These are phyloP conservation scores for Anarhynchus alexandrinus DNA, from an alignment of 2,113 vertebrate species.

Conservation along the genomic window DNA sequence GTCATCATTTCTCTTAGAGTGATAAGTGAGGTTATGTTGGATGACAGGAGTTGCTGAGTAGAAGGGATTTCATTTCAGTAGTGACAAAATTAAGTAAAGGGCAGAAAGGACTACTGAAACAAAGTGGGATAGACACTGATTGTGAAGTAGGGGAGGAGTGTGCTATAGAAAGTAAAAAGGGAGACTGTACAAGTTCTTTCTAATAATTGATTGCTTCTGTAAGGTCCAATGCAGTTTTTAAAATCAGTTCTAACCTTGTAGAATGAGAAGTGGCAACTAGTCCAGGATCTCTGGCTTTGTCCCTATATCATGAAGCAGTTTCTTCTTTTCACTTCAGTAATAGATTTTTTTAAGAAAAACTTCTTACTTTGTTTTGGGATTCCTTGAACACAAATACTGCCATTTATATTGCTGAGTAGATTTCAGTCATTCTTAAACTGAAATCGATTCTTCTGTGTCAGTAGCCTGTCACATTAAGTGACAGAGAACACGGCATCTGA, in stretches of 20 bases:
- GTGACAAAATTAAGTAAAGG: background rate
- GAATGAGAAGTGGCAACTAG: background rate
- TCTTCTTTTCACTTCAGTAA: background rate
- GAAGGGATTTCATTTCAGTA: background rate
- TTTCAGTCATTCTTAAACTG: conserved; percentile 18
- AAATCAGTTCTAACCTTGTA: background rate
- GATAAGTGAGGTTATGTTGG: background rate
- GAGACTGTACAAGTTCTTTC: background rate
- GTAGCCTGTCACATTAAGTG: background rate
- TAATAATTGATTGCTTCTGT: background rate
- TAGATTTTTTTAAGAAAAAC: conserved; percentile 30
- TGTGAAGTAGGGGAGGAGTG: background rate
- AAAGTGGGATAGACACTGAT: background rate
- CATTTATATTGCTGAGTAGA: background rate
- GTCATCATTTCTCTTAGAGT: background rate
- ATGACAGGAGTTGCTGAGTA: conserved; percentile 26
- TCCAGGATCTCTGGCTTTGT: background rate
- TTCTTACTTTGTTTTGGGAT: background rate
- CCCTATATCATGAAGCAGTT: background rate
- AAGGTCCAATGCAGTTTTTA: background rate
- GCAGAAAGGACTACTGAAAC: background rate
- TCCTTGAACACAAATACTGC: background rate
- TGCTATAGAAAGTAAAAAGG: background rate
- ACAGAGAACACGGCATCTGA: background rate
- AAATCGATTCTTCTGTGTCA: background rate